phyloP scores from a whole-genome alignment of 2,797 vertebrate genomes.

The Meda fulgida region DNA sequence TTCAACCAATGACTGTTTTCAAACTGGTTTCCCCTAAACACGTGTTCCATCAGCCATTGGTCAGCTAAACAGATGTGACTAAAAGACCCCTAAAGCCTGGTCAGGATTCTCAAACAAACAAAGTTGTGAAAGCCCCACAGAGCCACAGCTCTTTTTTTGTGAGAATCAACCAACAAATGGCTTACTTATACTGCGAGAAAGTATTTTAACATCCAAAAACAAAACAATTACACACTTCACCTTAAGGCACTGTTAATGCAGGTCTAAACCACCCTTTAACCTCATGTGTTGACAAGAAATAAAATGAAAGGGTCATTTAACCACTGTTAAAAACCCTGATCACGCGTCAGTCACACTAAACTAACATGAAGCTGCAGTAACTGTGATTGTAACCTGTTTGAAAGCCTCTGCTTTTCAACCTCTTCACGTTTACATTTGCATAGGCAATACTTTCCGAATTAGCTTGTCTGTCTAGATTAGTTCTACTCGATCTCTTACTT shows the following conservation, averaged over 20 bases:
- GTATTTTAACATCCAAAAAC: neutral
- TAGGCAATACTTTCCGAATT: conserved; percentile 40
- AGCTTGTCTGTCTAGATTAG: conserved; percentile 52
- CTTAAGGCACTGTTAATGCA: conserved; percentile 32
- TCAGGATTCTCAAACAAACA: neutral
- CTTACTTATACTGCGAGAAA: neutral
- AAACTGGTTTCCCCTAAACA: neutral
- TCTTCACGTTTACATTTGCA: conserved; percentile 46
- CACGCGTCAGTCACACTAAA: conserved; percentile 24
- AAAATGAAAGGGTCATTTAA: conserved; percentile 50
- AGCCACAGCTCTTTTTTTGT: neutral
- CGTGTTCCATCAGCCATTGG: neutral
- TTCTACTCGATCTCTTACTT: conserved; percentile 18
- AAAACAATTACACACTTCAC: conserved; percentile 35
- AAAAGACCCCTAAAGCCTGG: neutral
- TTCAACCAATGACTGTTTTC: neutral
- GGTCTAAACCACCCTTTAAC: conserved; percentile 25
- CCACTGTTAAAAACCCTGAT: conserved; percentile 9
- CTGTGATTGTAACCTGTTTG: conserved; percentile 20
- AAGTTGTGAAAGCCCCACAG: neutral
- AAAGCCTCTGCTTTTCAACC: conserved; percentile 30
- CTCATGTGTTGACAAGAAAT: conserved; percentile 39
- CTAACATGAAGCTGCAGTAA: conserved; percentile 41
- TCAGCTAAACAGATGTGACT: conserved; percentile 6
- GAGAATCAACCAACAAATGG: neutral